These are phyloP conservation scores for Iselma pallidipennis DNA, from an alignment of 2,888 invertebrate genomes.

Conservation along the genomic window DNA sequence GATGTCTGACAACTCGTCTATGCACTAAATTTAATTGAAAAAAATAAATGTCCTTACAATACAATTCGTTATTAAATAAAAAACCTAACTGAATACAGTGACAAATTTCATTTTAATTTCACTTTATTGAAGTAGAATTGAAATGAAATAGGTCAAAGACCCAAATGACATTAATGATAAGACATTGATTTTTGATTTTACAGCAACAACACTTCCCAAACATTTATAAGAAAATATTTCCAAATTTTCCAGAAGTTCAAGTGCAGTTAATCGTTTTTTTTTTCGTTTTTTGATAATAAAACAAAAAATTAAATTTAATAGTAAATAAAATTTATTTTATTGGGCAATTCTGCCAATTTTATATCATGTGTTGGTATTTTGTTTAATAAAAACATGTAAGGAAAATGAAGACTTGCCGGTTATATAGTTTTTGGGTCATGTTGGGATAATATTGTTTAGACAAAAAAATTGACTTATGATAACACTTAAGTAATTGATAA, in stretches of 20 bases:
- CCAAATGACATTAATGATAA: not conserved
- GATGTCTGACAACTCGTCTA: no score
- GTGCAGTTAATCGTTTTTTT: not conserved
- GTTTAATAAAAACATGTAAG: not conserved
- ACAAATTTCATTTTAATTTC: not conserved
- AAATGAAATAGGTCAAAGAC: not conserved
- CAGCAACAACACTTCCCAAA: not conserved
- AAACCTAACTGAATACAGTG: no score
- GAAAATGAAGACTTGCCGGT: not conserved
- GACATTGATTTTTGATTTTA: not conserved
- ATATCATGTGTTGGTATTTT: not conserved
- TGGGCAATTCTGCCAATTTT: not conserved
- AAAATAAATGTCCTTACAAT: no score
- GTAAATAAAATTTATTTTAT: not conserved
- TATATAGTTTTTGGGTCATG: not conserved
- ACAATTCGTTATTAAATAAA: no score
- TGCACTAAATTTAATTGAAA: no score
- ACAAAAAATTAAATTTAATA: not conserved
- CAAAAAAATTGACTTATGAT: conserved; percentile 2
- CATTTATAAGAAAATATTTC: not conserved
- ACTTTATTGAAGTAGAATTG: not conserved
- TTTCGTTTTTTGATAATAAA: not conserved
- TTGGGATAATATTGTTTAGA: conserved; percentile 1
- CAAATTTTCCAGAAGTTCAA: not conserved
- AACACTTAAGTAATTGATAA: conserved; percentile 3